These are phyloP conservation scores for Sternotherus odoratus DNA, from an alignment of 2,797 vertebrate genomes.

Conservation along the genomic window DNA sequence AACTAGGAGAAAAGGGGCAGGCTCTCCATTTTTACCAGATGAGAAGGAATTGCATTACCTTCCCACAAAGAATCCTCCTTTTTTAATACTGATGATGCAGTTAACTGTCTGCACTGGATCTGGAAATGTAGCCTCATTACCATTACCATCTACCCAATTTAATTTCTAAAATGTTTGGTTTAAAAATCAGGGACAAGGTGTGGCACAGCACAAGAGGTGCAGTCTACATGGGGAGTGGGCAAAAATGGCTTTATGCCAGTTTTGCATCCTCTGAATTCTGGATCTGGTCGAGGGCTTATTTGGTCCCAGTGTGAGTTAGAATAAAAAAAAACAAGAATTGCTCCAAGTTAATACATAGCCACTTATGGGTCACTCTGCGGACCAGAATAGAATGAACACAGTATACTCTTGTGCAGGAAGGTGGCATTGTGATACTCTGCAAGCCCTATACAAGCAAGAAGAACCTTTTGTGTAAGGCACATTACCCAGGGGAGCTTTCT, in stretches of 20 bases:
- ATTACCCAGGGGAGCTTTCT: background rate
- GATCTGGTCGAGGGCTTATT: background rate
- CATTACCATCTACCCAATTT: background rate
- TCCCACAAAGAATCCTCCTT: background rate
- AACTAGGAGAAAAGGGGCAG: background rate
- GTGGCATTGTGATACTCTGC: background rate
- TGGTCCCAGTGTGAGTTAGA: background rate
- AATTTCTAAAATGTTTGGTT: background rate
- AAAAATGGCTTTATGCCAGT: background rate
- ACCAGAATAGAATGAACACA: background rate
- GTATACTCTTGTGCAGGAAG: background rate
- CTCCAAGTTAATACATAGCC: background rate
- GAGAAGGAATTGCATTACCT: background rate
- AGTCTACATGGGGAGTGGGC: background rate
- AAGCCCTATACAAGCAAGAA: background rate
- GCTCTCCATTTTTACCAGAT: background rate
- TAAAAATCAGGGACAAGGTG: background rate
- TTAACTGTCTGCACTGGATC: background rate
- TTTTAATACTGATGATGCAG: background rate
- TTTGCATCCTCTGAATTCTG: background rate
- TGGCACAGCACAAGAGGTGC: background rate
- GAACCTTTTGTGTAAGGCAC: background rate
- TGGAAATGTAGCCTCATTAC: background rate
- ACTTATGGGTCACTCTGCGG: background rate
- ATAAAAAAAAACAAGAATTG: background rate